These are phyloP conservation scores for Mus spretus DNA, from an alignment of 2,797 vertebrate species.

Conservation along the genomic window DNA sequence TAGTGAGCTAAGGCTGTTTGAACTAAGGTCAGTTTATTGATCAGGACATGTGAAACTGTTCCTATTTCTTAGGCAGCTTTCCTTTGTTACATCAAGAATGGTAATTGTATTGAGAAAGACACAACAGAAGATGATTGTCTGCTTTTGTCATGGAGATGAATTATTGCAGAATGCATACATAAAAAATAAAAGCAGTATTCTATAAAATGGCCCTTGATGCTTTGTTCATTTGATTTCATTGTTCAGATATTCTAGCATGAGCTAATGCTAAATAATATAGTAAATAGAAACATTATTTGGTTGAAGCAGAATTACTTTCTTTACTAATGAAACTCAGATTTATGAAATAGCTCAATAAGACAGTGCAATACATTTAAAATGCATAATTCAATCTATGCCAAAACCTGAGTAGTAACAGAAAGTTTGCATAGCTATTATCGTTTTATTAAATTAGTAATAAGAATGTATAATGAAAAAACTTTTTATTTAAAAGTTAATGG, in stretches of 20 bases:
- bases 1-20: constrained; percentile 80
- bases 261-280: constrained; percentile 81
- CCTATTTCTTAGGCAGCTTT: constrained; percentile 83
- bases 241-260: constrained; percentile 77
- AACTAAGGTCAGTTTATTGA: constrained; percentile 86
- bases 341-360: constrained; percentile 80
- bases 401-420: constrained; percentile 86
- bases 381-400: constrained; percentile 86
- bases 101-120: constrained; percentile 86
- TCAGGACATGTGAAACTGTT: constrained; percentile 81
- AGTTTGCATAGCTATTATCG: constrained; percentile 87
- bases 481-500: constrained; percentile 89
- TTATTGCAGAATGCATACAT: constrained; percentile 82
- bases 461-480: constrained; percentile 87
- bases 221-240: constrained; percentile 86
- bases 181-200: constrained; percentile 85
- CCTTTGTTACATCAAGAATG: constrained; percentile 86
- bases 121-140: constrained; percentile 87
- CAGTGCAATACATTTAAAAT: constrained; percentile 83
- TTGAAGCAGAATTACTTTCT: constrained; percentile 83
- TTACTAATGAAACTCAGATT: constrained; percentile 82
- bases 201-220: constrained; percentile 85
- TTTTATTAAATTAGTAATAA: constrained; percentile 90
- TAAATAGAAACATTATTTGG: constrained; percentile 85
- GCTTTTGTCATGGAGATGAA: constrained; percentile 89